Evolutionary conservation across 2,113 vertebrate genomes (phyloP), one percentile per base, ranked within the genome.

Genomic region (Pseudois nayaur): DNA sequence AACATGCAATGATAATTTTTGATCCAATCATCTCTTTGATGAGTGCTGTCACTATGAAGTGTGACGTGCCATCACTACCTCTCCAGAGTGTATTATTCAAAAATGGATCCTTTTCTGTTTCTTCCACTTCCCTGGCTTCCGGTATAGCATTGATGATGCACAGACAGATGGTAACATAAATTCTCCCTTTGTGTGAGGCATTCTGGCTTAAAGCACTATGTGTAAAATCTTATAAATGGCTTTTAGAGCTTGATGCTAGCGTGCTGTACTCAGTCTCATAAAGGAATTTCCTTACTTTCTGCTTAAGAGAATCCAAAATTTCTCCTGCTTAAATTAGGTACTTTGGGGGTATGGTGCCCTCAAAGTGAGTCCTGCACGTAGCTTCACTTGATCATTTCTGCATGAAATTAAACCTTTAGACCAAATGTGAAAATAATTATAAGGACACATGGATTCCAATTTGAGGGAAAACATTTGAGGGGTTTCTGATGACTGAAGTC

Each of bases 21-120:
- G 13, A 88, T 83, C 86, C 78, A 86, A 55, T 89, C 43, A 48
- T 67, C 45, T 55, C 40, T 91, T 64, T 55, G 50, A 89, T 67
- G 52, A 81, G 4, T 14, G 40, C 3, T n/a, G 60, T 76, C 64
- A 60, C 45, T 86, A 15, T 31, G 31, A 86, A 48, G 25, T 60
- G 43, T 88, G 86, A 57, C 17, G 15, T 25, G 60, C 9, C 52
- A 82, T 78, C n/a, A 87, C 17, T 36, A 25, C 14, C 54, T 78
- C 29, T 86, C 43, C 48, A 57, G 27, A 36, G 0, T 6, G 60
- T 25, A 40, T 25, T 76, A 86, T 54, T 60, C 43, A 81, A 62
- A 86, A 54, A 19, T 15, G 40, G 25, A 3, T 91, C 8, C 27
- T 78, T 57, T 93, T 55, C 55, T 50, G 57, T 64, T 43, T 87